These are phyloP conservation scores for Lemur catta DNA, from an alignment of 2,797 vertebrate species.

Conservation along the genomic window DNA sequence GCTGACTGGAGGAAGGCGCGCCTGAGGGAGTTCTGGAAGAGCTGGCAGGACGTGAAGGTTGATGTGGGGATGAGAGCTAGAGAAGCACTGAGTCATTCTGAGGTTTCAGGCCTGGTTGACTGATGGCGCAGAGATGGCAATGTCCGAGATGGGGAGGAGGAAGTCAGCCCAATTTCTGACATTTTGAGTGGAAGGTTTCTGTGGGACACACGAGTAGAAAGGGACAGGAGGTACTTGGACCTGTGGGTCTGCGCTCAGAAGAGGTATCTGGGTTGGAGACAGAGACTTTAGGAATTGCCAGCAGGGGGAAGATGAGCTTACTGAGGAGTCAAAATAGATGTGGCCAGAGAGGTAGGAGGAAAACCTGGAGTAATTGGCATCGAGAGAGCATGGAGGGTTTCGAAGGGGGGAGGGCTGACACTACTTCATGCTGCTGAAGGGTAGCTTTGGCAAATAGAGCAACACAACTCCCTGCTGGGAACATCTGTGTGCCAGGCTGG, in stretches of 20 bases:
- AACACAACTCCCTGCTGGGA: background rate
- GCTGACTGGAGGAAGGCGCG: background rate
- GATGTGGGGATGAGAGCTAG: background rate
- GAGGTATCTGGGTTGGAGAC: background rate
- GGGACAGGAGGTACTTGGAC: background rate
- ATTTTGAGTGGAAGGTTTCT: background rate
- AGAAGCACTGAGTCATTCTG: accelerated
- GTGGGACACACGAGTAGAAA: background rate
- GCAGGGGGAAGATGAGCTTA: background rate
- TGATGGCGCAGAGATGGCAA: background rate
- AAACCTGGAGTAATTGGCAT: background rate
- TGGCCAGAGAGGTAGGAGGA: background rate
- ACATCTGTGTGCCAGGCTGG: background rate
- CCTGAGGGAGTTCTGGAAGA: background rate
- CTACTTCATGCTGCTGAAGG: background rate
- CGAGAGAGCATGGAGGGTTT: background rate
- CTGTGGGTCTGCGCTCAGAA: background rate
- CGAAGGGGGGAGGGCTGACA: background rate
- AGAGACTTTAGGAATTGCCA: background rate
- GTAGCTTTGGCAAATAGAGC: background rate
- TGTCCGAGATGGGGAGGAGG: background rate
- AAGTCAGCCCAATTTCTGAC: background rate
- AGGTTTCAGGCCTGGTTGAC: background rate
- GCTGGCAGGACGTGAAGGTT: background rate
- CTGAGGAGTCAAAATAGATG: too few species aligned